Base-by-base conservation (phyloP, 2,888 invertebrate species). In the Eupithecia tripunctaria region DNA sequence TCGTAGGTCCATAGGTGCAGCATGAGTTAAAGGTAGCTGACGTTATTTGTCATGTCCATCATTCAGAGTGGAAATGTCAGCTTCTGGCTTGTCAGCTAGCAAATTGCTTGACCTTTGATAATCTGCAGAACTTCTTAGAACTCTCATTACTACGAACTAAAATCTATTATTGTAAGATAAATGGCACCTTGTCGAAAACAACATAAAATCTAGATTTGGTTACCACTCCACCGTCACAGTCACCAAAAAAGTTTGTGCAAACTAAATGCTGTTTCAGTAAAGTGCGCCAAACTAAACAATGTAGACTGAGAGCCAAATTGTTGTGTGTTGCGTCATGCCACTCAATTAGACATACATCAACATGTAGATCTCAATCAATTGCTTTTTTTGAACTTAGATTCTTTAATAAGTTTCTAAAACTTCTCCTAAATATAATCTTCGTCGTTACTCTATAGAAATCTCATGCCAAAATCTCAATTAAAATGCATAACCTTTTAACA, bases 61-160 rank as follows among this genome's bases (percentile, higher is more conserved):
- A 36, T 21, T 32, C 32, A 36, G 36, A 36, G 29, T 29, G 29
- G 29, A 21, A 64, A 64, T 64, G 64, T 64, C 64, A 64, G 64
- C 64, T 64, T 38, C 64, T 38, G 38, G 36, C 25, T 60, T 64
- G 63, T 36, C 63, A 64, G 36, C 21, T 32, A 38, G 38, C 64
- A 36, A 64, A 64, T 64, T 64, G 64, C 21, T 64, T 36, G 25
- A 64, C 64, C 64, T 64, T 64, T 64, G 32, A 25, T 36, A 38
- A 38, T 41, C 36, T 25, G 64, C 21, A 38, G 5, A 64, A 25
- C 14, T 64, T 64, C 64, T 41, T 10, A 41, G 64, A 64, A 64
- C 64, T 38, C 64, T 38, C 25, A 21, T 10, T 32, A 63, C 32
- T 38, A 25, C 12, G 32, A 36, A 63, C 63, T 38, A 60, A 60